These are phyloP conservation scores for Parnassius smintheus DNA, from an alignment of 2,888 invertebrate species.

Conservation along the genomic window DNA sequence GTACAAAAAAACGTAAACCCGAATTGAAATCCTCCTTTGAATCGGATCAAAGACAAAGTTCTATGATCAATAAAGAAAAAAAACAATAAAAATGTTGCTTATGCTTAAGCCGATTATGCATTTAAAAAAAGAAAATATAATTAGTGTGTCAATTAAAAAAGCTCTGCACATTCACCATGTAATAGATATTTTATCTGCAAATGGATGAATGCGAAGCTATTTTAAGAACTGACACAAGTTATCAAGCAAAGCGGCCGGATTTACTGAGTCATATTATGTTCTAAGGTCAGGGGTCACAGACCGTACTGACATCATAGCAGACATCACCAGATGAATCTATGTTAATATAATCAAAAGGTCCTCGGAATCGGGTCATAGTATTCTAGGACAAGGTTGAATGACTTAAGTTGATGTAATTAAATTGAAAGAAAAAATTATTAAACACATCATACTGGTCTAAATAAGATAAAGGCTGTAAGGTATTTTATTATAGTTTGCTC, in stretches of 20 bases:
- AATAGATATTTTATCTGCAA: neutral
- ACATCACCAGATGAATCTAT: slow-evolving; percentile 21
- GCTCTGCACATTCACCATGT: neutral
- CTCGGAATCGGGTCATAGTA: slow-evolving; percentile 18
- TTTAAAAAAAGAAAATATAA: neutral
- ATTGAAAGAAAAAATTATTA: too few species aligned
- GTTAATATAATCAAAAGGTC: slow-evolving; percentile 25
- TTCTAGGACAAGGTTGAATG: slow-evolving; percentile 14
- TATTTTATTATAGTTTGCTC: too few species aligned
- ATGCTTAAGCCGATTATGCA: neutral
- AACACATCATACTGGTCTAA: too few species aligned
- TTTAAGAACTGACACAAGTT: slow-evolving; percentile 20
- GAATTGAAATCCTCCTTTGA: too few species aligned
- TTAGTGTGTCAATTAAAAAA: neutral
- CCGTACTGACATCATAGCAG: slow-evolving; percentile 21
- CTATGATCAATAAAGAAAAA: too few species aligned
- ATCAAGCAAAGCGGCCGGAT: slow-evolving; percentile 3
- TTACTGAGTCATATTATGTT: slow-evolving; percentile 17
- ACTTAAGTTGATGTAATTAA: neutral
- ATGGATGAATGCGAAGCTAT: slow-evolving; percentile 3
- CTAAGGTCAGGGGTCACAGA: slow-evolving; percentile 19
- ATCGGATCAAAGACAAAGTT: too few species aligned
- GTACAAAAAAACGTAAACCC: too few species aligned
- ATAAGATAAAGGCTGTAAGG: too few species aligned
- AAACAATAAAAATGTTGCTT: neutral